A percentile compares a stretch with the other conserved stretches of the same genome.
These are phyloP conservation scores for Ceraclea dissimilis DNA, from an alignment of 2,888 invertebrate genomes.

Conservation along the genomic window DNA sequence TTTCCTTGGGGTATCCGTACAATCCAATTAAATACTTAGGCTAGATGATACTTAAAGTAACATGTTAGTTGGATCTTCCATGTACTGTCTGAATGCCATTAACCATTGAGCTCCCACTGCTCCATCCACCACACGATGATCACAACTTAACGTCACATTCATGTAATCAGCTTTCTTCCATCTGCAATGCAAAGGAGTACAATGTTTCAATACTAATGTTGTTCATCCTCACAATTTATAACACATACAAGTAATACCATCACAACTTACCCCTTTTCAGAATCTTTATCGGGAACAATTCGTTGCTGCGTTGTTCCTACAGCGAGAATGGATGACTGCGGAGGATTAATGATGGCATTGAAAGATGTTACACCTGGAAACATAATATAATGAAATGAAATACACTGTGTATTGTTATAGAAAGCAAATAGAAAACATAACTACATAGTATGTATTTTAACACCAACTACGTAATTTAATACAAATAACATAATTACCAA, in stretches of 20 bases:
- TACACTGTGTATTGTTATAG: not conserved
- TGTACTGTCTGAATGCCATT: conserved; percentile 73
- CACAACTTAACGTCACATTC: conserved; percentile 90
- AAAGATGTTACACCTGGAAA: conserved; percentile 70
- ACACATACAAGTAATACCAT: not conserved
- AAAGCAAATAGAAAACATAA: not conserved
- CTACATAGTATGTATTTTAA: not conserved
- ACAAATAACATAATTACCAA: conserved; percentile 53
- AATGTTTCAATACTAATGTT: not conserved
- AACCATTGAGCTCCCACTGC: conserved; percentile 97
- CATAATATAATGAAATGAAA: not conserved
- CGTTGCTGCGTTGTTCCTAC: conserved; percentile 74
- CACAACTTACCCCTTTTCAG: conserved; percentile 64
- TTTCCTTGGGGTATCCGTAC: too few species aligned
- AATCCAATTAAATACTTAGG: not conserved
- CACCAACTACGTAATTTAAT: not conserved
- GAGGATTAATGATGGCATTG: conserved; percentile 92
- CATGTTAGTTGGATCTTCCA: conserved; percentile 93
- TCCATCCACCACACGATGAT: conserved; percentile 96
- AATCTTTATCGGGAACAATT: conserved; percentile 63
- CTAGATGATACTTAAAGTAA: conserved; percentile 54
- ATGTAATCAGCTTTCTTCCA: conserved; percentile 69
- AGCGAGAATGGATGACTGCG: conserved; percentile 90
- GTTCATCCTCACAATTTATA: not conserved
- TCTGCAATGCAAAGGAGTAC: too few species aligned